These are phyloP conservation scores for Yponomeuta sedellus DNA, from an alignment of 2,888 invertebrate species.

Conservation along the genomic window DNA sequence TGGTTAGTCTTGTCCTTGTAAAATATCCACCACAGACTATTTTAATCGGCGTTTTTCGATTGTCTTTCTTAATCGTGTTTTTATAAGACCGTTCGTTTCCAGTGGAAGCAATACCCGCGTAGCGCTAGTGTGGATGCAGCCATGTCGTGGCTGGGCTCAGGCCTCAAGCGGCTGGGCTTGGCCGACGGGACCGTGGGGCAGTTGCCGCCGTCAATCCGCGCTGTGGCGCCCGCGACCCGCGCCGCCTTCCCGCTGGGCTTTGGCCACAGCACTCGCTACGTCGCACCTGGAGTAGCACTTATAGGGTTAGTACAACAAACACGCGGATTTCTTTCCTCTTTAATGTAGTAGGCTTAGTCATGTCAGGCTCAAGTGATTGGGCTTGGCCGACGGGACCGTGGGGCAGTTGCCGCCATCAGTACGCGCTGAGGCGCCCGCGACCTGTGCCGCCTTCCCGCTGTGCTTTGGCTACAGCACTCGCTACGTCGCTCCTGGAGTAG, in stretches of 20 bases:
- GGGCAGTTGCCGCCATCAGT: conserved; percentile 80
- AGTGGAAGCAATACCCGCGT: conserved; percentile 80
- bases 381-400: conserved; percentile 63
- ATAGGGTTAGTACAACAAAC: conserved; percentile 81
- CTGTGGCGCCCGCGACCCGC: conserved; percentile 78
- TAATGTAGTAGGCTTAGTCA: conserved; percentile 67
- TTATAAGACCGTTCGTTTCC: too few species aligned
- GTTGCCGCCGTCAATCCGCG: conserved; percentile 82
- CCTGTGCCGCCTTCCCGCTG: conserved; percentile 90
- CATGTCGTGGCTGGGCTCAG: conserved; percentile 64
- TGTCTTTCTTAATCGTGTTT: too few species aligned
- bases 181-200: conserved; percentile 72
- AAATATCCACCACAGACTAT: too few species aligned
- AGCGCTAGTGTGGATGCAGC: conserved; percentile 70
- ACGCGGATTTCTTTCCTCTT: too few species aligned
- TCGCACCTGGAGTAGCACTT: conserved; percentile 86
- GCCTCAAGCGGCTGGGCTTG: conserved; percentile 53
- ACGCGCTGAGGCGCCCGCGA: conserved; percentile 77
- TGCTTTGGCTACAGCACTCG: too few species aligned
- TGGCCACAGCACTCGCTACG: conserved; percentile 91
- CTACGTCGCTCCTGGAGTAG: too few species aligned
- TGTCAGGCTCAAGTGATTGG: conserved; percentile 63
- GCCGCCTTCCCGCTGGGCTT: conserved; percentile 96
- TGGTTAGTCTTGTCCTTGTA: too few species aligned
- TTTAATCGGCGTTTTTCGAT: too few species aligned